Percentiles rank a stretch among this genome's conserved stretches.
Evolutionary conservation across 2,888 invertebrate species (phyloP).

Genomic region (Deroplatys truncata): DNA sequence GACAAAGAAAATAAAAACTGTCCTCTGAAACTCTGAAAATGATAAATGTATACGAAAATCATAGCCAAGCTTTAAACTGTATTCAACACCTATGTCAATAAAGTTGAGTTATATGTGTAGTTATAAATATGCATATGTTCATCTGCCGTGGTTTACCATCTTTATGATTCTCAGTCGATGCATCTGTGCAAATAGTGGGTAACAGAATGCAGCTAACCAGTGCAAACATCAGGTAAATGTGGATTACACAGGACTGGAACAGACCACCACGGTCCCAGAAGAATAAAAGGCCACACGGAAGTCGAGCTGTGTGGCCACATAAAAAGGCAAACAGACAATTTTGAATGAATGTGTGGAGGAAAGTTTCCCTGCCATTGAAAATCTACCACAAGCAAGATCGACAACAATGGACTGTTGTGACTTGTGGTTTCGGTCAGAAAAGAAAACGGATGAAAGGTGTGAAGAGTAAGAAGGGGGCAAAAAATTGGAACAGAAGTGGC

Average conservation of each 20-base stretch:
- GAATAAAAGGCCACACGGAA: not conserved
- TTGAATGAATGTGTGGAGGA: not conserved
- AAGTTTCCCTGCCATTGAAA: not conserved
- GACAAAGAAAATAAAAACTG: too few relatives aligned
- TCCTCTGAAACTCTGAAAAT: too few relatives aligned
- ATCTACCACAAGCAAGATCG: not conserved
- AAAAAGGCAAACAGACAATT: not conserved
- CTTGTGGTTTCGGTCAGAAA: not conserved
- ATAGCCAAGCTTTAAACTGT: too few relatives aligned
- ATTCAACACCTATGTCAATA: too few relatives aligned
- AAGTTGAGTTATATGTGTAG: too few relatives aligned
- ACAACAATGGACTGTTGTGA: slow-evolving; percentile 5
- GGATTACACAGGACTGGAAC: not conserved
- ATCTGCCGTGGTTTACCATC: too few relatives aligned
- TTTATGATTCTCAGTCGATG: not conserved
- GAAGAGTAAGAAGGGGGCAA: not conserved
- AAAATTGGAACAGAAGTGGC: not conserved
- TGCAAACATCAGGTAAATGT: not conserved
- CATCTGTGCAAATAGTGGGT: not conserved
- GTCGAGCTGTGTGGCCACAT: not conserved
- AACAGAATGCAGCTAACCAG: not conserved
- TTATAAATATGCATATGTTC: too few relatives aligned
- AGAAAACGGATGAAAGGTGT: not conserved
- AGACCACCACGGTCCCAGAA: not conserved
- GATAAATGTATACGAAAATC: too few relatives aligned